phyloP scores from a whole-genome alignment of 2,797 vertebrate genomes.

The Arremon brunneinucha region DNA sequence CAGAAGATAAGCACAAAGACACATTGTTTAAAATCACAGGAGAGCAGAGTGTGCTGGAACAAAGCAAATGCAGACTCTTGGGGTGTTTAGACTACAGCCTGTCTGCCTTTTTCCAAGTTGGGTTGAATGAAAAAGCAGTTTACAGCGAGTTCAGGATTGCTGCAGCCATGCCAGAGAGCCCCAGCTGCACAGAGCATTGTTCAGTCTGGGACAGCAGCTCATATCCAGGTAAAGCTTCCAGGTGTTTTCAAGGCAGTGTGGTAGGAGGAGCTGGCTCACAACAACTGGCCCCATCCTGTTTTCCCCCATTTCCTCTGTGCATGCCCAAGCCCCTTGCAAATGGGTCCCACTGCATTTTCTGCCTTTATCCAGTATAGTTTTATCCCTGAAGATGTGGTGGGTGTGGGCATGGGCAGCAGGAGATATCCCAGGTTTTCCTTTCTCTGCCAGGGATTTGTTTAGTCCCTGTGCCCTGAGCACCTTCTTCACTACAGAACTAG shows the following conservation, averaged over 20 bases:
- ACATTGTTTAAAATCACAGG: conserved; percentile 46
- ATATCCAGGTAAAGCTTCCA: neutral
- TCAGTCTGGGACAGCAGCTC: neutral
- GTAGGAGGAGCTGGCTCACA: neutral
- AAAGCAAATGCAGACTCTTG: conserved; percentile 47
- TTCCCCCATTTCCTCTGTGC: neutral
- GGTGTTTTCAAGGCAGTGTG: neutral
- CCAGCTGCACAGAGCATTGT: neutral
- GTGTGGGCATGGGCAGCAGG: neutral
- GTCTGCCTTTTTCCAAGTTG: conserved; percentile 30
- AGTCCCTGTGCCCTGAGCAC: neutral
- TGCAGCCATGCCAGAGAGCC: conserved; percentile 27
- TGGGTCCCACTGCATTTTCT: neutral
- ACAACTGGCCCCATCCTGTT: neutral
- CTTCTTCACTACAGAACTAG: neutral
- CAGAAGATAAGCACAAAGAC: conserved; percentile 66
- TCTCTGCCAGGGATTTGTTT: neutral
- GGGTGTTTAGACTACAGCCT: conserved; percentile 57
- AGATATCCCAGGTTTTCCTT: neutral
- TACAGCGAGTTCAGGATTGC: neutral
- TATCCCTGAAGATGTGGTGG: neutral
- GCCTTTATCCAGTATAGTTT: neutral
- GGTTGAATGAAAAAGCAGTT: conserved; percentile 60
- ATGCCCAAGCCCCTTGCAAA: neutral
- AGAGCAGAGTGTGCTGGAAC: conserved; percentile 43